Base-by-base conservation (phyloP, 2,888 invertebrate genomes). In the Minunthozetes semirufus region DNA sequence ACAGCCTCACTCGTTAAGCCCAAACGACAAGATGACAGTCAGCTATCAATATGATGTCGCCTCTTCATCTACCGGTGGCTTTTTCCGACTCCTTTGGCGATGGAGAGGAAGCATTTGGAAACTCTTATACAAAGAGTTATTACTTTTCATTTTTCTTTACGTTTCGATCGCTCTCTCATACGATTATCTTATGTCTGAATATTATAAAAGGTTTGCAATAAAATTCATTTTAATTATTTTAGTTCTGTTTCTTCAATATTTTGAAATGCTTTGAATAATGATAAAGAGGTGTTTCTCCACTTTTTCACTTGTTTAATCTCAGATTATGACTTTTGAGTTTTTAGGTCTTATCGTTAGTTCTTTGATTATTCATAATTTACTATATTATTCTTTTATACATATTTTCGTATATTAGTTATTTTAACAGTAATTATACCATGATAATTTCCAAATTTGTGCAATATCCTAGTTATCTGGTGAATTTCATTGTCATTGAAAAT, bases 41-140 rank as follows among this genome's bases (percentile, higher is more conserved):
- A 86, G 86, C 78, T 87, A 87, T 81, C 86, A 87, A 80, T 86
- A 86, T 79, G 85, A 86, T 81, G 86, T 87, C 79, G 86, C 87
- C 68, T 86, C 86, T 78, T 86, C 86, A 78, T 86, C 86, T 77
- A 85, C 85, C 79, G 86, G 86, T 76, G 87, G 87, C 75, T 87
- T 87, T 81, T 86, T 86, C 72, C 82, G 86, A 46, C 83, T 87
- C 29, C 83, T 87, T 68, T 85, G 86, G 81, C 85, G 86, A 84
- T 87, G 87, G 87, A 82, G 84, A 77, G 87, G 87, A 68, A 86
- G 86, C 75, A 83, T 87, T 46, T 87, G 86, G 82, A 87, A 87
- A 80, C 83, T 87, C 76, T 85, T 87, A 77, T 86, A 86, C 82
- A 81, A 85, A 75, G 87, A 87, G 81, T 82, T 87, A 56, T 75